Evolutionary conservation across 2,113 vertebrate species (phyloP), one percentile per base, ranked within the genome.

Genomic region (Osmerus mordax): DNA sequence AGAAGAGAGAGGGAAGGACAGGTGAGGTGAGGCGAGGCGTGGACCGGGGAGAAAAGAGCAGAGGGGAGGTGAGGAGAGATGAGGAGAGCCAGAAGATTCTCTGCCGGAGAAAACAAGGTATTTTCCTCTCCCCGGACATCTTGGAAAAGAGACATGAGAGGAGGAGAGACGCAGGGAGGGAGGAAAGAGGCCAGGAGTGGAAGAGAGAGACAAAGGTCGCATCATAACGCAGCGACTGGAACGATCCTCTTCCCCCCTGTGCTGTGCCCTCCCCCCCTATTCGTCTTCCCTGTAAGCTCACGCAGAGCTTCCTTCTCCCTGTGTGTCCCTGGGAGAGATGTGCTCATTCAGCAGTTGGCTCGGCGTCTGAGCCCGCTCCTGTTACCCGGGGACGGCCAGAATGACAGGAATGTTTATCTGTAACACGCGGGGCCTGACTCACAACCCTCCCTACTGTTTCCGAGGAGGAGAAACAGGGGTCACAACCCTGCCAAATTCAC

Each of bases 401-500:
- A 61, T 32, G 55, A 69, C 69, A 70, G 70, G 56, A 47, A 74
- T 73, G 66, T 74, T 51, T 29, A 62, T 55, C 67, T 41, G 29
- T 32, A 3, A 3, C 5, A 5, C 29, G 29, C 29, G 29, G 29
- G 3, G 29, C 29, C 29, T 5, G 64, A 21, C 70, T 78, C 72
- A 75, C 60, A 65, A 78, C 60, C 69, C 79, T 63, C 36, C 36
- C 5, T 64, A 41, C 73, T 67, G 63, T 65, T 73, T 76, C 78
- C 80, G 80, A 74, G 64, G 66, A 54, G 70, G 74, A 80, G 73
- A 86, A 79, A 86, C 25, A 32, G 21, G 21, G 73, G 84, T 89
- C 83, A 88, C 65, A 82, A 72, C 4, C n/a, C 36, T 6, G 8
- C 36, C 36, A 9, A 41, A 41, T 41, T 41, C 36, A 41, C 36